Conservation (phyloP, 2,888 invertebrate genomes). For the Tenodera sinensis region DNA sequence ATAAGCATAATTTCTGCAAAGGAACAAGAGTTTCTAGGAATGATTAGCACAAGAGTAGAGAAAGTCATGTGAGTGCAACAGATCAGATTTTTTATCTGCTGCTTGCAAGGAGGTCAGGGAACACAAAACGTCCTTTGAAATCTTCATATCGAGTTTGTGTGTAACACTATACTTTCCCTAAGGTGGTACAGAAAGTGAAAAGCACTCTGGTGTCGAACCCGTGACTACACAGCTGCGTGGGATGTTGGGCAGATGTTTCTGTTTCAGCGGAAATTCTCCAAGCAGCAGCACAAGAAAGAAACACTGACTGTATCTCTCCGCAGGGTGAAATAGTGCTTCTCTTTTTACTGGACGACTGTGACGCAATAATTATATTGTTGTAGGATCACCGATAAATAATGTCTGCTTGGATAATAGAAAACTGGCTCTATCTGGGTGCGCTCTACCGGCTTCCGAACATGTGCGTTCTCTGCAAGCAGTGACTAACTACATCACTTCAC, state of each 20-base stretch:
- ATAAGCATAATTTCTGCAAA: no score
- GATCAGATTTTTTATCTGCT: no score
- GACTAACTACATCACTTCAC: no score
- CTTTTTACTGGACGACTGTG: not conserved
- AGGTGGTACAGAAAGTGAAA: no score
- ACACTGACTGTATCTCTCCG: not conserved
- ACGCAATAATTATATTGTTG: not conserved
- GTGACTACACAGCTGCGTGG: not conserved
- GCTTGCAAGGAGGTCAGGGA: no score
- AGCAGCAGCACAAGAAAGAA: not conserved
- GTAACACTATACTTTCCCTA: no score
- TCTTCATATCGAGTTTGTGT: no score
- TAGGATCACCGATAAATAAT: not conserved
- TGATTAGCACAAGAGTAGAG: no score
- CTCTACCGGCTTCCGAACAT: not conserved
- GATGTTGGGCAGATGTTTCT: not conserved
- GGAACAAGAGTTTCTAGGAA: no score
- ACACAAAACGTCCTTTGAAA: no score
- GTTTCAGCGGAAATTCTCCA: not conserved
- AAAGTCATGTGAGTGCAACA: no score
- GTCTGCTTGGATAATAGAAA: not conserved
- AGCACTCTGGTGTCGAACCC: no score
- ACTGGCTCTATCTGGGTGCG: not conserved
- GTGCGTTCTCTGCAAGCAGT: not conserved
- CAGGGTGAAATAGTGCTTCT: not conserved